Evolutionary conservation across 2,888 invertebrate genomes (phyloP).

Genomic region (Drosophila longiperda): DNA sequence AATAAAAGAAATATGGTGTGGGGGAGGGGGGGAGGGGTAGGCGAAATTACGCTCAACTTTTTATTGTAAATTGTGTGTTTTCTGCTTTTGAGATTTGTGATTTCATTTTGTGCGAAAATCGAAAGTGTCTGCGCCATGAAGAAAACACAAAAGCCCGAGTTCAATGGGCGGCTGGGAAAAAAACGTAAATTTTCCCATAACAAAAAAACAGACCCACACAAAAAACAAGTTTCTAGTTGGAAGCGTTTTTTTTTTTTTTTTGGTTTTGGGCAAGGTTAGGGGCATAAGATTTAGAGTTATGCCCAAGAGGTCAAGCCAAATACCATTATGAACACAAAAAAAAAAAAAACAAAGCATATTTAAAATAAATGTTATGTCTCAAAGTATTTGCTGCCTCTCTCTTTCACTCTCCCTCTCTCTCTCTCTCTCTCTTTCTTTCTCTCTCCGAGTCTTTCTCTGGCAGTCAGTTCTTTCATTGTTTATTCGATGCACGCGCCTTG

Average conservation of each 20-base stretch:
- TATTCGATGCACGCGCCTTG: conserved; percentile 44
- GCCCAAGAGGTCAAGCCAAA: conserved; percentile 5
- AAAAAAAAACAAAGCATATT: conserved; percentile 21
- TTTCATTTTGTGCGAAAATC: conserved; percentile 73
- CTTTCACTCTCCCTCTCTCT: no score
- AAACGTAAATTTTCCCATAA: conserved; percentile 38
- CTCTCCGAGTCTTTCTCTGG: background rate
- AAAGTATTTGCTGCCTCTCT: background rate
- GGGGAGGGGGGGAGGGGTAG: background rate
- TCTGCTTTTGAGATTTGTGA: conserved; percentile 46
- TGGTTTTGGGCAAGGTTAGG: conserved; percentile 46
- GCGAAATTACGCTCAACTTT: conserved; percentile 7
- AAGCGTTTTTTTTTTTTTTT: background rate
- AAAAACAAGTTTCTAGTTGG: conserved; percentile 55
- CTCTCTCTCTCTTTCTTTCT: background rate
- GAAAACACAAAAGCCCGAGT: conserved; percentile 19
- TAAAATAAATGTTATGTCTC: conserved; percentile 8
- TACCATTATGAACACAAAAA: conserved; percentile 9
- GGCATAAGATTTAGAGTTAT: background rate
- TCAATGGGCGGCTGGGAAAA: conserved; percentile 42
- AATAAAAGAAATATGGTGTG: background rate
- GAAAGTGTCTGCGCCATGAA: conserved; percentile 60
- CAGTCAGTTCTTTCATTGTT: conserved; percentile 31
- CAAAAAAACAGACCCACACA: conserved; percentile 7
- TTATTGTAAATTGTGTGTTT: conserved; percentile 34